phyloP scores from a whole-genome alignment of 2,888 invertebrate genomes.

The Acrobasis suavella region DNA sequence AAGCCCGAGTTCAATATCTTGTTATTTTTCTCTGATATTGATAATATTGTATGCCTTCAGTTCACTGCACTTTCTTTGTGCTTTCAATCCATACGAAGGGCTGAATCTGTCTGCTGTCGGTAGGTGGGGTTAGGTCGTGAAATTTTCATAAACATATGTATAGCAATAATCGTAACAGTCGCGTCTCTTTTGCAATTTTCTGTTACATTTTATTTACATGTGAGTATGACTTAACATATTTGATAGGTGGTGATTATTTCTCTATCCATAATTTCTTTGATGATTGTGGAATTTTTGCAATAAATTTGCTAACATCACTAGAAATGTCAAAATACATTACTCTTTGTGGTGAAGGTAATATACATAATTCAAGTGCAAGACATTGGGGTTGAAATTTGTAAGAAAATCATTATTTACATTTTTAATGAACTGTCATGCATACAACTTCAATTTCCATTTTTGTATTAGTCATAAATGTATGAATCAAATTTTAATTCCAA shows the following conservation, averaged over 20 bases:
- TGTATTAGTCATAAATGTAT: neutral
- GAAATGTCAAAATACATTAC: neutral
- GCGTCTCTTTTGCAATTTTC: conserved; percentile 26
- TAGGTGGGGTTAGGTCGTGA: conserved; percentile 73
- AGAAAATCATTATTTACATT: neutral
- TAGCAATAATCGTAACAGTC: conserved; percentile 26
- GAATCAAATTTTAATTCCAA: neutral
- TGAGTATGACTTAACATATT: conserved; percentile 39
- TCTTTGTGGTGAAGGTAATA: neutral
- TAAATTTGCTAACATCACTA: neutral
- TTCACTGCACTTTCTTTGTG: conserved; percentile 25
- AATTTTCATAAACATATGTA: conserved; percentile 39
- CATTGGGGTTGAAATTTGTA: neutral
- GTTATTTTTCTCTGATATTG: conserved; percentile 29
- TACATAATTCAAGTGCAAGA: neutral
- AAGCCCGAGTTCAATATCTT: conserved; percentile 44
- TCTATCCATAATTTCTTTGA: neutral
- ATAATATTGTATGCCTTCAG: conserved; percentile 34
- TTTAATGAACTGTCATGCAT: neutral
- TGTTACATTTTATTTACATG: conserved; percentile 27
- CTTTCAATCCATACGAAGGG: conserved; percentile 40
- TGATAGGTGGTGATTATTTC: conserved; percentile 17
- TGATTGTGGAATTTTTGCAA: neutral
- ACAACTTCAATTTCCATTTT: neutral
- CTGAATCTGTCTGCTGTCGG: conserved; percentile 44